Conservation (phyloP, 1,140 invertebrate species). For the Trachymyrmex septentrionalis region DNA sequence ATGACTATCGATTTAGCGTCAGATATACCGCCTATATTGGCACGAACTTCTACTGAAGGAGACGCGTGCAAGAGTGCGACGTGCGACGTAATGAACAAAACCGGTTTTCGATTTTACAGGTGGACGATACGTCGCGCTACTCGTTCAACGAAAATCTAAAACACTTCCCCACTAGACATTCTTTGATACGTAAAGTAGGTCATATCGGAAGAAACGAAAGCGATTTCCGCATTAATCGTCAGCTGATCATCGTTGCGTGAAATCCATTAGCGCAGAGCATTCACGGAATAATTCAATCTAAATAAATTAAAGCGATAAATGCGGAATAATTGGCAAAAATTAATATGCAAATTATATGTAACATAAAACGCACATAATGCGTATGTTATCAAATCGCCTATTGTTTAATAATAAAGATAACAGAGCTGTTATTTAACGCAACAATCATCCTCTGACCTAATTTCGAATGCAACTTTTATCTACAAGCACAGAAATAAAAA, state of each 20-base stretch:
- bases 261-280: not conserved
- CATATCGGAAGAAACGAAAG: slow-evolving; percentile 43
- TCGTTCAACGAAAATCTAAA: slow-evolving; percentile 45
- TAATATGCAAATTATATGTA: not conserved
- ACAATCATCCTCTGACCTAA: not conserved
- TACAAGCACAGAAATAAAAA: not conserved
- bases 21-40: slow-evolving; percentile 27
- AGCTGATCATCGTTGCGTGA: slow-evolving; percentile 37
- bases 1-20: slow-evolving; percentile 34
- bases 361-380: not conserved
- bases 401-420: not conserved
- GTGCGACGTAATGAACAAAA: slow-evolving; percentile 60
- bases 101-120: slow-evolving; percentile 66
- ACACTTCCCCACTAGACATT: slow-evolving; percentile 34
- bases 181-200: not conserved
- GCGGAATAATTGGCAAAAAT: not conserved
- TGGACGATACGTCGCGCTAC: slow-evolving; percentile 34
- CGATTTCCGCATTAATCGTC: slow-evolving; percentile 51
- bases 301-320: not conserved
- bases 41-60: slow-evolving; percentile 33
- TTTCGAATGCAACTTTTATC: slow-evolving; percentile 7
- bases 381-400: not conserved
- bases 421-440: not conserved
- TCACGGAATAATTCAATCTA: not conserved
- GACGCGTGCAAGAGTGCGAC: slow-evolving; percentile 20